phyloP scores from a whole-genome alignment of 2,113 vertebrate species.

The Anser cygnoides region DNA sequence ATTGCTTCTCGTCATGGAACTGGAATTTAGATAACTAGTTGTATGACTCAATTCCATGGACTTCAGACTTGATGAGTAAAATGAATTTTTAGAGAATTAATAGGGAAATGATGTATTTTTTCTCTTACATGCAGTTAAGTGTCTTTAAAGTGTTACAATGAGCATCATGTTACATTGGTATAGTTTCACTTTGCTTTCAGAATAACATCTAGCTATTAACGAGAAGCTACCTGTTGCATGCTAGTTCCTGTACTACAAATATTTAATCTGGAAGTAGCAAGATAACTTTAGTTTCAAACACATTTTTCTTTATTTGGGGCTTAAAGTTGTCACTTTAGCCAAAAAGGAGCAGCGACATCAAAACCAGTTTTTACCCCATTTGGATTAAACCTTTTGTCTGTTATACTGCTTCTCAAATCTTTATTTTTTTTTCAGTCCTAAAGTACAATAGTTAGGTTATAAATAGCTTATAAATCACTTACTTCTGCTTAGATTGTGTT shows the following conservation, averaged over 20 bases:
- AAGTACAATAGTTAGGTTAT: not conserved
- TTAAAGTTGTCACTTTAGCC: not conserved
- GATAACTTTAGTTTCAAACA: not conserved
- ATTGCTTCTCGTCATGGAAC: not conserved
- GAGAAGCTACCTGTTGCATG: not conserved
- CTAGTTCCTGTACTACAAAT: not conserved
- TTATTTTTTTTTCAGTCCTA: not conserved
- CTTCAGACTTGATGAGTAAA: not conserved
- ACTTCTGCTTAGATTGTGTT: not conserved
- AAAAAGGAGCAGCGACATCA: not conserved
- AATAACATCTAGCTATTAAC: not conserved
- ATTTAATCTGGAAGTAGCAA: not conserved
- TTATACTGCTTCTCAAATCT: not conserved
- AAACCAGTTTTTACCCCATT: not conserved
- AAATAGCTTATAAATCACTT: not conserved
- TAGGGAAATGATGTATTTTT: rapidly evolving
- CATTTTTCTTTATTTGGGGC: not conserved
- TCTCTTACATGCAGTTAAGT: not conserved
- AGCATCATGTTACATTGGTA: not conserved
- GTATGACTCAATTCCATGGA: not conserved
- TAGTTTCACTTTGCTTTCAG: not conserved
- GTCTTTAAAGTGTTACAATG: not conserved
- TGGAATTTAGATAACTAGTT: not conserved
- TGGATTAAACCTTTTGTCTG: not conserved
- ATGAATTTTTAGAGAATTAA: not conserved